Conservation (phyloP, 2,113 vertebrate genomes). For the Aptenodytes patagonicus region DNA sequence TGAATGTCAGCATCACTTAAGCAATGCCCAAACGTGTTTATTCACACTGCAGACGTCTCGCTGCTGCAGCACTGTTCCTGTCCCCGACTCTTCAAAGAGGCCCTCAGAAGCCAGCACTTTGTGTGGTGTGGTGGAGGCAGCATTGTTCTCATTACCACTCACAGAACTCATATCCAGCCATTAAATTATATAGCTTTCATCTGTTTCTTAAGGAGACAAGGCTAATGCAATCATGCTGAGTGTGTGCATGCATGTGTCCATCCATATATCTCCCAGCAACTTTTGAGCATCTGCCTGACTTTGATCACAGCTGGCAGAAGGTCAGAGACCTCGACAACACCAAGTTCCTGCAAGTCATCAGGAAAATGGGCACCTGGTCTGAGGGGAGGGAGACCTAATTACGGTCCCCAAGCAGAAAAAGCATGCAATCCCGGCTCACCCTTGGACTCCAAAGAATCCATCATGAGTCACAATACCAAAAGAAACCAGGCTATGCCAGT, state of each 20-base stretch:
- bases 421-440: not conserved
- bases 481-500: not conserved
- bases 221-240: constrained; percentile 10
- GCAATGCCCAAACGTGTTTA: not conserved
- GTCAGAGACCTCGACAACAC: not conserved
- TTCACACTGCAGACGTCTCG: not conserved
- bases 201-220: constrained; percentile 18
- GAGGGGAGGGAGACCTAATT: not conserved
- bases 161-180: not conserved
- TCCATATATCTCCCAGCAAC: not conserved
- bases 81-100: constrained; percentile 8
- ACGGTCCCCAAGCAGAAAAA: not conserved
- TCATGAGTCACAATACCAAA: not conserved
- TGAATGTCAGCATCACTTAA: not conserved
- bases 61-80: not conserved
- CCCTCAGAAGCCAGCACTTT: constrained; percentile 12
- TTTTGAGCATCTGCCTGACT: not conserved
- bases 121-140: constrained; percentile 23
- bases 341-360: not conserved
- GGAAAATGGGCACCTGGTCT: not conserved
- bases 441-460: not conserved
- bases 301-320: constrained; percentile 13
- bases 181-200: constrained; percentile 54
- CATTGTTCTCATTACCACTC: constrained; percentile 40
- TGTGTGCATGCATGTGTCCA: not conserved